A percentile compares a stretch with the other conserved stretches of the same genome.
Evolutionary conservation across 1,140 invertebrate species (phyloP).

Genomic region (Colletes latitarsis): DNA sequence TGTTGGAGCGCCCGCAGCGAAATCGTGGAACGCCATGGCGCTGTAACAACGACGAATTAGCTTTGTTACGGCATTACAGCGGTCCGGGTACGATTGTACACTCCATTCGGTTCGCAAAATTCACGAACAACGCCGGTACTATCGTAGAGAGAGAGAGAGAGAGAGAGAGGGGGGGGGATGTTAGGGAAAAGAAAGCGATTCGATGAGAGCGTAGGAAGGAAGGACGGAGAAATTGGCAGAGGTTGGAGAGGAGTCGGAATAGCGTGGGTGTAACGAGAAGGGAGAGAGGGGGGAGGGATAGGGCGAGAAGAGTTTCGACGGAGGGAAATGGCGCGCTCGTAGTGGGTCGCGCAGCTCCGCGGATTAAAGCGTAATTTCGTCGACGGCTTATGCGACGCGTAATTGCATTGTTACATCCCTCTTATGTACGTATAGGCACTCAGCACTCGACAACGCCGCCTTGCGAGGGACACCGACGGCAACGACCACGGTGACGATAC

Average conservation of each 20-base stretch:
- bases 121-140: conserved; percentile 29
- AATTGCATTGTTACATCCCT: conserved; percentile 79
- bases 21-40: conserved; percentile 34
- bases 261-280: background rate
- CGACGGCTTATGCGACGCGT: conserved; percentile 77
- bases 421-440: conserved; percentile 67
- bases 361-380: conserved; percentile 79
- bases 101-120: conserved; percentile 36
- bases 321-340: conserved; percentile 36
- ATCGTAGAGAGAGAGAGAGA: background rate
- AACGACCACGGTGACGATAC: conserved; percentile 33
- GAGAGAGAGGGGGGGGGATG: background rate
- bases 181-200: conserved; percentile 33
- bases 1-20: conserved; percentile 49
- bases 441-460: conserved; percentile 31
- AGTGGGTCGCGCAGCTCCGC: conserved; percentile 41
- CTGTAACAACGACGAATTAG: conserved; percentile 66
- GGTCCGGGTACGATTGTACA: conserved; percentile 46
- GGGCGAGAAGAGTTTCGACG: conserved; percentile 28
- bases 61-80: conserved; percentile 65
- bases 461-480: conserved; percentile 21
- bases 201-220: background rate
- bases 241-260: background rate
- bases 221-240: background rate
- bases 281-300: background rate